Percentiles rank a stretch among this genome's conserved stretches.
Conservation (phyloP, 1,140 invertebrate species). For the Pomacea maculata region DNA sequence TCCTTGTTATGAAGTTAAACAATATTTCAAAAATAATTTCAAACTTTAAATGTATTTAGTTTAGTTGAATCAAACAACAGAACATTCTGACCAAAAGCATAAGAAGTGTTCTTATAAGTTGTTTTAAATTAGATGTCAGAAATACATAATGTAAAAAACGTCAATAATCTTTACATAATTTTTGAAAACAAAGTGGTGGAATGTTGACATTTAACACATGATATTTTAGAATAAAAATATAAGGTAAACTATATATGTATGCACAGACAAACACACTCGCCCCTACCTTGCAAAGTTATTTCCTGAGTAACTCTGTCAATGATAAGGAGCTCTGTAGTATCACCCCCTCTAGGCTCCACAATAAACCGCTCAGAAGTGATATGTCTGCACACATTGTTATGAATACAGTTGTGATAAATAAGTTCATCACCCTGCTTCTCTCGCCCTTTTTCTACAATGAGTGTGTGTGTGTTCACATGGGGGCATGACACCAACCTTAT, state of each 20-base stretch:
- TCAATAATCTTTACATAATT: no score
- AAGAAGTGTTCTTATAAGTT: neutral
- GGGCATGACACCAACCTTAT: no score
- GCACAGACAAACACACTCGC: neutral
- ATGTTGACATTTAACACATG: no score
- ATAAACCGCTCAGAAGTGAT: constrained; percentile 79
- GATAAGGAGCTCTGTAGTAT: constrained; percentile 71
- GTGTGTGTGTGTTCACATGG: no score
- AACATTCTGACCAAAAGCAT: neutral
- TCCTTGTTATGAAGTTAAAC: constrained; percentile 48
- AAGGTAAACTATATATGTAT: neutral
- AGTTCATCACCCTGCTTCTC: no score
- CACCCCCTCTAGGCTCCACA: constrained; percentile 72
- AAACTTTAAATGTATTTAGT: no score
- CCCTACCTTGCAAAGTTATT: constrained; percentile 73
- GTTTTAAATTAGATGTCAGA: neutral
- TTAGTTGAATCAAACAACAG: neutral
- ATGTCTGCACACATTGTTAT: constrained; percentile 68
- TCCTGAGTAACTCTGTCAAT: constrained; percentile 78
- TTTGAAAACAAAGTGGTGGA: no score
- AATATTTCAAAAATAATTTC: no score
- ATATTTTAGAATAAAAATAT: neutral
- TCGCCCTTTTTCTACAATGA: no score
- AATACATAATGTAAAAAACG: no score
- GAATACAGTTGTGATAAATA: neutral